Percentiles rank a stretch among this genome's conserved stretches.
phyloP scores from a whole-genome alignment of 2,797 vertebrate genomes.

The Paramormyrops hopkinsi region DNA sequence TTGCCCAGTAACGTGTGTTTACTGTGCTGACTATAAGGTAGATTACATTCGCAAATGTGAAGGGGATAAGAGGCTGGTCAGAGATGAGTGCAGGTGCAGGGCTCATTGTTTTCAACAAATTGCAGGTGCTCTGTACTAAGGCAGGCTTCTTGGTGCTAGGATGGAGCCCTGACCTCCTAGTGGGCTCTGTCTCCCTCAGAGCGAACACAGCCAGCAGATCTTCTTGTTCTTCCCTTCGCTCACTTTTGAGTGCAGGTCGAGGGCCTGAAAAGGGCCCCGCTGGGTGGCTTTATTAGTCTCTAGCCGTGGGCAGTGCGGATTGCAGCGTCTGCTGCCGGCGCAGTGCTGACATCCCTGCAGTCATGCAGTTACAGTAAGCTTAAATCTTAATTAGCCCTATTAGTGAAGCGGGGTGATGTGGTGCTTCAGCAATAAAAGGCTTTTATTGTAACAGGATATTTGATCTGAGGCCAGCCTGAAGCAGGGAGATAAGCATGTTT shows the following conservation, averaged over 20 bases:
- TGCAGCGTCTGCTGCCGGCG: not conserved
- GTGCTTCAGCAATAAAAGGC: constrained; percentile 23
- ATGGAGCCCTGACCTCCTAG: not conserved
- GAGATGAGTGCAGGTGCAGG: not conserved
- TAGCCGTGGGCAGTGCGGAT: not conserved
- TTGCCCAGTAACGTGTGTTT: constrained; percentile 30
- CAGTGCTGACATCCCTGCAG: not conserved
- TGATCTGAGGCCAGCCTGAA: constrained; percentile 47
- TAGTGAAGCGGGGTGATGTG: not conserved
- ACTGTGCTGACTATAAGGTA: not conserved
- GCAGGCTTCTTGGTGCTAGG: not conserved
- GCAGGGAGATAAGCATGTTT: constrained; percentile 54
- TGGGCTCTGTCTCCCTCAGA: not conserved
- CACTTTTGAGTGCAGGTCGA: not conserved
- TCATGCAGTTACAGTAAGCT: not conserved
- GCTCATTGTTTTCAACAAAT: not conserved
- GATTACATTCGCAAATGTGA: not conserved
- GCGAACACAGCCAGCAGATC: not conserved
- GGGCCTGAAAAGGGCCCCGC: not conserved
- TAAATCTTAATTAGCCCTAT: constrained; percentile 52
- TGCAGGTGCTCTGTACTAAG: not conserved
- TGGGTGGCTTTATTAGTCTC: not conserved
- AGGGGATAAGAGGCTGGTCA: not conserved
- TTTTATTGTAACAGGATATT: constrained; percentile 47
- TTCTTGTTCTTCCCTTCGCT: not conserved